Evolutionary conservation across 1,140 invertebrate genomes (phyloP).

Genomic region (Drosophila kepulauana): DNA sequence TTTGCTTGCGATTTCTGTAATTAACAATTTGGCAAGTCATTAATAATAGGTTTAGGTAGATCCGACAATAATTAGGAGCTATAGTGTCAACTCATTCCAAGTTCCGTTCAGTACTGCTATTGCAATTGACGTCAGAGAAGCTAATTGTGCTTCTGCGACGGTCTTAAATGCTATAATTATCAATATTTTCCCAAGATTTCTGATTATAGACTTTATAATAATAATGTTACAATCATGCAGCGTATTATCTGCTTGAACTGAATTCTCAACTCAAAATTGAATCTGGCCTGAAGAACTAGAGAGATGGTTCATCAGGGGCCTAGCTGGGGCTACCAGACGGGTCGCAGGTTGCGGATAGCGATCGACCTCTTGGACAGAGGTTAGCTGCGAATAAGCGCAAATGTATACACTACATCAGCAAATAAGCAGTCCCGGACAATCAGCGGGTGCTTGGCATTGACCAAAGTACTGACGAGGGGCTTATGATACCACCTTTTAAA

Average conservation of each 20-base stretch:
- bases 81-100: conserved; percentile 16
- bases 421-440: conserved; percentile 38
- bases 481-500: conserved; percentile 17
- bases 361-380: conserved; percentile 20
- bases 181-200: not conserved
- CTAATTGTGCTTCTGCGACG: not conserved
- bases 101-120: conserved; percentile 11
- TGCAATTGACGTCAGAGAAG: conserved; percentile 29
- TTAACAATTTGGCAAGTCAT: conserved; percentile 8
- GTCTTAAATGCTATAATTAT: conserved; percentile 16
- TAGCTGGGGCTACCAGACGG: conserved; percentile 43
- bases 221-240: not conserved
- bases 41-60: conserved; percentile 8
- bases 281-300: conserved; percentile 31
- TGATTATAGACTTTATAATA: conserved; percentile 17
- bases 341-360: conserved; percentile 45
- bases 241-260: too few species aligned
- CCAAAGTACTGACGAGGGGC: conserved; percentile 8
- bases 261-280: not conserved
- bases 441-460: conserved; percentile 19
- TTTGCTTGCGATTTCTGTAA: conserved; percentile 26
- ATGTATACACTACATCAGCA: not conserved
- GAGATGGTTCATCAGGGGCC: conserved; percentile 26
- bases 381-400: conserved; percentile 39
- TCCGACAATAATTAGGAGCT: not conserved